Evolutionary conservation across 2,113 vertebrate species (phyloP).

Genomic region (Aptenodytes patagonicus): DNA sequence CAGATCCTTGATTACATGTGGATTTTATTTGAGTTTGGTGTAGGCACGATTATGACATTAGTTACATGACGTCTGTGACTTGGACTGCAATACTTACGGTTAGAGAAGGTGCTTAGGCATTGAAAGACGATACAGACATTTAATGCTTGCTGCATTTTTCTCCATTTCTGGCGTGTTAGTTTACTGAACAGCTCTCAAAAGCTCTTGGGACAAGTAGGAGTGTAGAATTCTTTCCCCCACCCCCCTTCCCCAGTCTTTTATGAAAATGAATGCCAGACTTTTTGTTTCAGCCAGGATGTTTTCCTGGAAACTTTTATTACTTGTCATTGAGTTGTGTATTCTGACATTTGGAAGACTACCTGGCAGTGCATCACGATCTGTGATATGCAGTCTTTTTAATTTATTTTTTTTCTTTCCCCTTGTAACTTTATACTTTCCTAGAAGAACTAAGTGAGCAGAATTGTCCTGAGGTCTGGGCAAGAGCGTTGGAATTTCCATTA

Average conservation of each 20-base stretch:
- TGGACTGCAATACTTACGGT: background rate
- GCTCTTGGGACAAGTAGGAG: background rate
- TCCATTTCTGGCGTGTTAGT: background rate
- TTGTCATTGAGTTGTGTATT: constrained; percentile 36
- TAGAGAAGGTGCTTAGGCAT: background rate
- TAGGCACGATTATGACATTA: background rate
- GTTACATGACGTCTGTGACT: background rate
- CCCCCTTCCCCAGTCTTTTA: background rate
- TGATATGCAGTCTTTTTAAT: background rate
- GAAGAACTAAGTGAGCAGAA: background rate
- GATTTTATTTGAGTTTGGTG: background rate
- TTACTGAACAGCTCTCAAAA: background rate
- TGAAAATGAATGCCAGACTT: background rate
- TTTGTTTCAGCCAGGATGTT: background rate
- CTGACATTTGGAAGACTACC: constrained; percentile 51
- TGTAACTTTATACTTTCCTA: background rate
- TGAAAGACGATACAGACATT: background rate
- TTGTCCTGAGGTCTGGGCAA: background rate
- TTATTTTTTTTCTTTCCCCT: background rate
- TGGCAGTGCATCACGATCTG: background rate
- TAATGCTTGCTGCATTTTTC: background rate
- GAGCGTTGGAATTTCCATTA: background rate
- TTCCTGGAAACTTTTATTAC: constrained; percentile 11
- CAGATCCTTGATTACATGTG: background rate
- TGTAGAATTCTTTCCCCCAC: background rate